phyloP scores from a whole-genome alignment of 92 coral and sea anemone genomes.

The Bergia sp. region DNA sequence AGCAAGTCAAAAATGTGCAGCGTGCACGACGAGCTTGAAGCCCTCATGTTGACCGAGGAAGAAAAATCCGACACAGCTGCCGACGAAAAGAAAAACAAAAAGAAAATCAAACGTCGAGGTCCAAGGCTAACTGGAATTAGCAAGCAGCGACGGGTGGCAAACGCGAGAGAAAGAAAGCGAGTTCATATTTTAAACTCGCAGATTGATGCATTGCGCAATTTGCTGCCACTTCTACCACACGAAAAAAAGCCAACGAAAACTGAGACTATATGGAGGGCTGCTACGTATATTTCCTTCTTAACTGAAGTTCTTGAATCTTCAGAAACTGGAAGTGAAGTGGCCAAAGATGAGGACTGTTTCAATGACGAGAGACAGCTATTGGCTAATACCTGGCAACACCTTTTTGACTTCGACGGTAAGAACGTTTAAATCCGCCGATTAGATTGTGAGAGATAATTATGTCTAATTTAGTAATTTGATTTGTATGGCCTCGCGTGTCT shows the following conservation, averaged over 20 bases:
- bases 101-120: slow-evolving; percentile 81
- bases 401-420: slow-evolving; percentile 47
- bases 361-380: slow-evolving; percentile 40
- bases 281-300: slow-evolving; percentile 67
- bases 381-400: slow-evolving; percentile 50
- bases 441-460: slow-evolving; percentile 17
- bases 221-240: slow-evolving; percentile 78
- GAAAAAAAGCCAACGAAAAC: slow-evolving; percentile 87
- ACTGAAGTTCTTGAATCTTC: slow-evolving; percentile 44
- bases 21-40: slow-evolving; percentile 43
- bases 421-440: slow-evolving; percentile 2
- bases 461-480: slow-evolving; percentile 26
- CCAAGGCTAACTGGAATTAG: slow-evolving; percentile 85
- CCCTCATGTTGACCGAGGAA: slow-evolving; percentile 40
- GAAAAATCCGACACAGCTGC: slow-evolving; percentile 40
- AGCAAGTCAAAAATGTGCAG: slow-evolving; percentile 34
- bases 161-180: slow-evolving; percentile 88
- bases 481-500: slow-evolving; percentile 18
- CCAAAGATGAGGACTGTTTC: slow-evolving; percentile 32
- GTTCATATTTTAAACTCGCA: slow-evolving; percentile 80
- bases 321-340: slow-evolving; percentile 41
- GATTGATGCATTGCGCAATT: slow-evolving; percentile 73
- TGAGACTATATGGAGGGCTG: slow-evolving; percentile 85
- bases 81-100: slow-evolving; percentile 57
- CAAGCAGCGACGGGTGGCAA: slow-evolving; percentile 87